phyloP scores from a whole-genome alignment of 2,113 vertebrate genomes.

The Salminus brasiliensis region DNA sequence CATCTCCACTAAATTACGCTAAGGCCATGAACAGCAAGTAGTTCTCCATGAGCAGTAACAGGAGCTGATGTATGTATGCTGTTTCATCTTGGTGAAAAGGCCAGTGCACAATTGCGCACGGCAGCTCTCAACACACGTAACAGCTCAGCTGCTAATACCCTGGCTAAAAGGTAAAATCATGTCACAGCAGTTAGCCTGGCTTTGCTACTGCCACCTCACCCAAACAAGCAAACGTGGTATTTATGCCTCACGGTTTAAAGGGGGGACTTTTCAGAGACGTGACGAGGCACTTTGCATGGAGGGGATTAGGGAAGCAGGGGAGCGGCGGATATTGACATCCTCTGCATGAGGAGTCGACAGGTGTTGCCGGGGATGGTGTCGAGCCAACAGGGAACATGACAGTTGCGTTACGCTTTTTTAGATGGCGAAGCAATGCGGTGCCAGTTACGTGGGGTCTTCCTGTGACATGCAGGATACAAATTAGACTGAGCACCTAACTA shows the following conservation, averaged over 20 bases:
- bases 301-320: background rate
- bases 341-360: constrained; percentile 9
- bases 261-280: background rate
- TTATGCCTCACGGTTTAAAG: background rate
- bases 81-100: constrained; percentile 37
- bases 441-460: constrained; percentile 10
- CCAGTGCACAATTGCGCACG: constrained; percentile 6
- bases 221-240: constrained; percentile 12
- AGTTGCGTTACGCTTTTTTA: background rate
- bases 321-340: background rate
- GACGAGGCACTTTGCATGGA: constrained; percentile 1
- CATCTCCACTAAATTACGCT: constrained; percentile 27
- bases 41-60: constrained; percentile 29
- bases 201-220: background rate
- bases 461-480: background rate
- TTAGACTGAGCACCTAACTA: background rate
- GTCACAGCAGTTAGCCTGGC: constrained; percentile 3
- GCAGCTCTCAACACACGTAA: background rate
- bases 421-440: background rate
- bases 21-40: constrained; percentile 17
- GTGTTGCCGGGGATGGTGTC: constrained; percentile 7
- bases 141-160: constrained; percentile 2
- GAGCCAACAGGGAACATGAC: constrained; percentile 18
- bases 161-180: constrained; percentile 25
- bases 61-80: background rate